These are phyloP conservation scores for Cremastinae sp. DNA, from an alignment of 2,888 invertebrate genomes.

Conservation along the genomic window DNA sequence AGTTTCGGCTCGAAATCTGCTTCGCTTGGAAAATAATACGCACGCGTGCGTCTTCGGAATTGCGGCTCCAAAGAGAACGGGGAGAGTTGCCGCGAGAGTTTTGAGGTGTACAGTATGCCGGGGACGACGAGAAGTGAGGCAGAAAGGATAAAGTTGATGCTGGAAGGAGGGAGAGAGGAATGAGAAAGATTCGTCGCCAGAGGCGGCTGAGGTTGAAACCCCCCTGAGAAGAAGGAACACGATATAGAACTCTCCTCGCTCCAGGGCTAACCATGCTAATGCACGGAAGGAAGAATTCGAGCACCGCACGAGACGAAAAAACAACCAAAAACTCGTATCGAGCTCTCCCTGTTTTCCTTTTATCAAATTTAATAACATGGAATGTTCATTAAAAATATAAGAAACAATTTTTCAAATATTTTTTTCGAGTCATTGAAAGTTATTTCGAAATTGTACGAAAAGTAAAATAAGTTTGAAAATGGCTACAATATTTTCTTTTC, in stretches of 20 bases:
- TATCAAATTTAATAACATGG: too few species aligned
- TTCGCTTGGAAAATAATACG: neutral
- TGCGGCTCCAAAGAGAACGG: neutral
- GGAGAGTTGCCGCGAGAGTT: neutral
- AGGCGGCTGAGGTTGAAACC: conserved; percentile 8
- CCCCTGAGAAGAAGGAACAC: conserved; percentile 14
- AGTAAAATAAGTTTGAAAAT: too few species aligned
- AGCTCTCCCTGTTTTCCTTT: neutral
- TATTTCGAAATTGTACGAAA: too few species aligned
- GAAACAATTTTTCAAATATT: too few species aligned
- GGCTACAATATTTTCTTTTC: too few species aligned
- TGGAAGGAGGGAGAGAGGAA: neutral
- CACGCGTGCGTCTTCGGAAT: neutral
- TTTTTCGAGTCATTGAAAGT: too few species aligned
- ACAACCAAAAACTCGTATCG: conserved; percentile 19
- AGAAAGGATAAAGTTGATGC: too few species aligned
- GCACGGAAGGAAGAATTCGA: conserved; percentile 26
- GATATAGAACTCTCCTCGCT: conserved; percentile 2
- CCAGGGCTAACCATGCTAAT: conserved; percentile 14
- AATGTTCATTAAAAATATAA: too few species aligned
- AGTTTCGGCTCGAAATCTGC: neutral
- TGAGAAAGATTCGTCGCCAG: conserved; percentile 26
- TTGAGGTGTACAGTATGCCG: conserved; percentile 24
- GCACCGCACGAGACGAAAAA: neutral
- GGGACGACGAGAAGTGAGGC: conserved; percentile 1